Evolutionary conservation across 2,113 vertebrate genomes (phyloP), one percentile per base, ranked within the genome.

Genomic region (Dryoscopus gambensis): DNA sequence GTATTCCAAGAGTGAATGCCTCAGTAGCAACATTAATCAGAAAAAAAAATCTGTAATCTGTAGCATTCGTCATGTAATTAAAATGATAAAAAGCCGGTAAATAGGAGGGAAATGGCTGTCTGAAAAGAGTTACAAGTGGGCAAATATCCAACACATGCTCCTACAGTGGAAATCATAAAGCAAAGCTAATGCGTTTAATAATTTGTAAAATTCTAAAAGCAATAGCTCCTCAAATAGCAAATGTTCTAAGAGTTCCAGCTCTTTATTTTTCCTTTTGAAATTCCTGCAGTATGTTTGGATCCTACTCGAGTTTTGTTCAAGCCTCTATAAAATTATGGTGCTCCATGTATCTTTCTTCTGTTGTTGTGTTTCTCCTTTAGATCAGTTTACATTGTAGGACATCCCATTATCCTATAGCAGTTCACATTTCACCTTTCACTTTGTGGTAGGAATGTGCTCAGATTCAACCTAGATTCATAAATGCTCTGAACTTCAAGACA

Each of bases 41-140:
- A 44, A 88, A 95, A 97, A 97, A 82, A 83, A 90, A 96, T 94
- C 87, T 96, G 95, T 95, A 95, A 95, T 94, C 87, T 92, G 80
- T 92, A 93, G 52, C 95, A 84, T 92, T 96, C 94, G 70, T 81
- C 93, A 69, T 57, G 56, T 70, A 96, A 97, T 96, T 96, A 96
- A 94, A 96, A 82, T 87, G 27, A 93, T 84, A 81, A 84, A 96
- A 93, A 93, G 37, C 21, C 3, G 3, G 68, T 88, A 96, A 91
- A 93, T 63, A 89, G 80, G 68, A 95, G 64, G 40, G 81, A 96
- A 95, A 64, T 47, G 81, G 79, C 71, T 92, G 85, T 83, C 79
- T 95, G 76, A 84, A 92, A 93, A 68, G 31, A 96, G 35, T 82
- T 77, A 56, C 56, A 84, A 94, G 56, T 77, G 96, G 85, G 95